phyloP scores from a whole-genome alignment of 2,113 vertebrate genomes.

The Cryptoleucopteryx plumbea region DNA sequence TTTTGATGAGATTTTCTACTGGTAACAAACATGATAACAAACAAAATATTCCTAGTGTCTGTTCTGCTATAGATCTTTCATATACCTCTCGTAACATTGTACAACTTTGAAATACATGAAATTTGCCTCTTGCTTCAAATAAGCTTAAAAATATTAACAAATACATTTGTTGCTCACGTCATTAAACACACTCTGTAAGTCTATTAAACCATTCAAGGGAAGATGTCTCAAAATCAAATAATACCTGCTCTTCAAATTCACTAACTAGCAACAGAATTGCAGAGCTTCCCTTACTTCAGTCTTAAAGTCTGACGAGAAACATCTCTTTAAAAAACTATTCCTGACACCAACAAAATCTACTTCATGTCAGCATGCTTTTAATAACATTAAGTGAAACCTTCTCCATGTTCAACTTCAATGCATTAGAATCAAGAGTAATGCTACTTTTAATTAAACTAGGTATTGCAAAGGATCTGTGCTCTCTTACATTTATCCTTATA shows the following conservation, averaged over 20 bases:
- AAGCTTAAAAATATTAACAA: neutral
- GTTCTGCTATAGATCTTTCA: neutral
- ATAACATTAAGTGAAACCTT: constrained; percentile 2
- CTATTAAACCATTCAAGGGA: neutral
- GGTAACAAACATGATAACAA: neutral
- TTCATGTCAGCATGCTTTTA: neutral
- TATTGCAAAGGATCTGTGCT: neutral
- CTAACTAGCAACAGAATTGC: neutral
- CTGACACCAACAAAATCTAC: neutral
- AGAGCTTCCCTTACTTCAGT: neutral
- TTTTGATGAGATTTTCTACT: neutral
- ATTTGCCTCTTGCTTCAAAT: neutral
- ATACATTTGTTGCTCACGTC: neutral
- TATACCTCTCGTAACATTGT: neutral
- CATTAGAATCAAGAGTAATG: neutral
- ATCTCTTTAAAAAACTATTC: neutral
- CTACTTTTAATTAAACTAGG: constrained; percentile 41
- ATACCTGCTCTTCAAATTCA: neutral
- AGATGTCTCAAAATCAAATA: neutral
- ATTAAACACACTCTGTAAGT: neutral
- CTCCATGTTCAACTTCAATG: neutral
- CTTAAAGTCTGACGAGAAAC: neutral
- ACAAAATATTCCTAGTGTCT: neutral
- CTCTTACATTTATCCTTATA: neutral
- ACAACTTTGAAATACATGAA: neutral